phyloP scores from a whole-genome alignment of 2,888 invertebrate genomes.

The Habroteleia sp. region DNA sequence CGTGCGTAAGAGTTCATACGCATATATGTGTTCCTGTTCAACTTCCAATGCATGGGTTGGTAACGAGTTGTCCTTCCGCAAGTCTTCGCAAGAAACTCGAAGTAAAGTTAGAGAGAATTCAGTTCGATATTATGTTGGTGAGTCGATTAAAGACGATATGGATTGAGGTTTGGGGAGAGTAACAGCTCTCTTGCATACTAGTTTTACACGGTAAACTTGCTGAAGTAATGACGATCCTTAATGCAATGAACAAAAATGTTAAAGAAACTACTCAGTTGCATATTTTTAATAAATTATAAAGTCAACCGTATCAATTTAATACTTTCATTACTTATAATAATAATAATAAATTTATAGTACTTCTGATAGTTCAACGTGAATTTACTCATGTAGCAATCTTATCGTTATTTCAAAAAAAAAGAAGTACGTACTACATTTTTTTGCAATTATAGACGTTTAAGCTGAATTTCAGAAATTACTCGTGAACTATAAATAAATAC shows the following conservation, averaged over 20 bases:
- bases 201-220: slow-evolving; percentile 40
- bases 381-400: background rate
- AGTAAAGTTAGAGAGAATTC: slow-evolving; percentile 43
- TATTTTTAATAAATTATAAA: slow-evolving; percentile 36
- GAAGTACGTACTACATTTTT: background rate
- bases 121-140: slow-evolving; percentile 28
- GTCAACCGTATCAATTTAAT: slow-evolving; percentile 28
- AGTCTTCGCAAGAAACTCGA: slow-evolving; percentile 46
- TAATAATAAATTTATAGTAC: slow-evolving; percentile 28
- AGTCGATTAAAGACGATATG: slow-evolving; percentile 51
- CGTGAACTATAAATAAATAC: too few relatives aligned
- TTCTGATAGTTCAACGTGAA: slow-evolving; percentile 10
- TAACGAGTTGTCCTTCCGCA: slow-evolving; percentile 34
- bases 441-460: slow-evolving; percentile 9
- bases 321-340: slow-evolving; percentile 28
- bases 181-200: slow-evolving; percentile 22
- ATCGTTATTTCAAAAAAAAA: slow-evolving; percentile 21
- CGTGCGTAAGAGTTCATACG: background rate
- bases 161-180: slow-evolving; percentile 29
- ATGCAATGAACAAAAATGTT: slow-evolving; percentile 24
- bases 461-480: too few relatives aligned
- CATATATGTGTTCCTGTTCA: slow-evolving; percentile 2
- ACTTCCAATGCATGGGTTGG: slow-evolving; percentile 31
- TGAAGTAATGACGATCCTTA: slow-evolving; percentile 40
- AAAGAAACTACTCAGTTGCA: slow-evolving; percentile 21